Percentiles rank a stretch among this genome's conserved stretches.
Conservation (phyloP, 2,888 invertebrate genomes). For the Tipula helvola region DNA sequence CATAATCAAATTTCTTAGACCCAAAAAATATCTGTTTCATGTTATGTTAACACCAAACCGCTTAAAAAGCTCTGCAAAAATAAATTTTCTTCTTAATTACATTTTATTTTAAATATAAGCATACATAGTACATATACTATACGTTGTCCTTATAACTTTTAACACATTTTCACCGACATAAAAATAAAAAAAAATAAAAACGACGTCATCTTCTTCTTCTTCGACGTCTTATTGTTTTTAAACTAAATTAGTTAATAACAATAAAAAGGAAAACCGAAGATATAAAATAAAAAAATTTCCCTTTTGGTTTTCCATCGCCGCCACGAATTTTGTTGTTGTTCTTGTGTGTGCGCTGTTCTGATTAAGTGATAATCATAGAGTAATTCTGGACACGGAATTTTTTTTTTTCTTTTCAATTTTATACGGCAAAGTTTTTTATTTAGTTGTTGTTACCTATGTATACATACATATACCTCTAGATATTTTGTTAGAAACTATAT, state of each 20-base stretch:
- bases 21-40: background rate
- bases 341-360: background rate
- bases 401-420: background rate
- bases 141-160: background rate
- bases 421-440: background rate
- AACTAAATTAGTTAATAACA: background rate
- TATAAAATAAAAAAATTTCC: background rate
- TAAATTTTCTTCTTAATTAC: background rate
- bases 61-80: background rate
- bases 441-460: background rate
- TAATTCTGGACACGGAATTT: constrained; percentile 7
- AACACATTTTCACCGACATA: background rate
- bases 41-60: background rate
- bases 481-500: background rate
- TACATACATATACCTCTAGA: background rate
- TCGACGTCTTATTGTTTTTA: background rate
- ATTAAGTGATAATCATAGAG: constrained; percentile 8
- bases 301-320: background rate
- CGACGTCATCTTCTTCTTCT: background rate
- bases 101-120: background rate
- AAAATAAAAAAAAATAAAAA: background rate
- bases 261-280: background rate
- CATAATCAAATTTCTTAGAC: background rate
- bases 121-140: background rate
- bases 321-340: background rate